Percentiles rank a stretch among this genome's conserved stretches.
Conservation (phyloP, 2,888 invertebrate genomes). For the Tanaodytes sp. region DNA sequence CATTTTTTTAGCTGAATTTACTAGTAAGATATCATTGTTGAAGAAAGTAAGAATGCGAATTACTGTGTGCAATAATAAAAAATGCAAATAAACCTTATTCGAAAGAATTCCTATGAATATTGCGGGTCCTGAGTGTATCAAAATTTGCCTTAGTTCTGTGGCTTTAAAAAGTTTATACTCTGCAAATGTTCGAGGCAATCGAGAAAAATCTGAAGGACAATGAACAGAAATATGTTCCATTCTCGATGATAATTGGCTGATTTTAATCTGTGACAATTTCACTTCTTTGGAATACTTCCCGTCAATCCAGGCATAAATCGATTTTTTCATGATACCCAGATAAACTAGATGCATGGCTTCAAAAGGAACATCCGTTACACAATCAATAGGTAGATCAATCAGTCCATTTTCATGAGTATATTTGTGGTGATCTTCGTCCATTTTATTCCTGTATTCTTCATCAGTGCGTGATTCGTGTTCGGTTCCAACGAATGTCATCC, state of each 20-base stretch:
- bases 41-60: constrained; percentile 35
- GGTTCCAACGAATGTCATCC: constrained; percentile 11
- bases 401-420: constrained; percentile 29
- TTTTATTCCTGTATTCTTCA: constrained; percentile 20
- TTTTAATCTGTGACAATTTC: no score
- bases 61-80: constrained; percentile 54
- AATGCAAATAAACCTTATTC: constrained; percentile 52
- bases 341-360: constrained; percentile 53
- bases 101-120: constrained; percentile 54
- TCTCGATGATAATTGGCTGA: no score
- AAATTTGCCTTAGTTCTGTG: constrained; percentile 58
- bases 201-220: constrained; percentile 58
- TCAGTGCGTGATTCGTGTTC: constrained; percentile 3
- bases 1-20: constrained; percentile 11
- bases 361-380: constrained; percentile 43
- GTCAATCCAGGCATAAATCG: background rate
- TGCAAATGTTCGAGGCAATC: constrained; percentile 50
- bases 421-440: constrained; percentile 39
- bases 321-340: constrained; percentile 32
- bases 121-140: constrained; percentile 59
- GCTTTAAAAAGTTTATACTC: constrained; percentile 54
- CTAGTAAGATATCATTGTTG: background rate
- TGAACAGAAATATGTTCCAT: constrained; percentile 31
- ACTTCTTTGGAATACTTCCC: no score
- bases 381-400: constrained; percentile 35